These are phyloP conservation scores for Cheumatopsyche charites DNA, from an alignment of 1,140 invertebrate genomes.

Conservation along the genomic window DNA sequence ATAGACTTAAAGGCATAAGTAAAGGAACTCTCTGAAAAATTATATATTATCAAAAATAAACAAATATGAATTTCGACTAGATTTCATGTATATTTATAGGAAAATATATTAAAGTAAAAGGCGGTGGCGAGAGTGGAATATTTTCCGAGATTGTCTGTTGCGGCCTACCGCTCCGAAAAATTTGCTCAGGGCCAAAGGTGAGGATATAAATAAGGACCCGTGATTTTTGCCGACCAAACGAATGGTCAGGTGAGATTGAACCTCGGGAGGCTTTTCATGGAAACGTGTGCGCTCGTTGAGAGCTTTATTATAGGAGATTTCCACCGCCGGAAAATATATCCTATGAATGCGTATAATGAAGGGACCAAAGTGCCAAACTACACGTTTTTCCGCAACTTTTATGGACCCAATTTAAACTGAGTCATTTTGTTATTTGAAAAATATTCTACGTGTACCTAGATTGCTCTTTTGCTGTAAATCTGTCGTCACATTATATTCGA, in stretches of 20 bases:
- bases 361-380: too few relatives aligned
- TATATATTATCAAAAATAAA: not conserved
- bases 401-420: too few relatives aligned
- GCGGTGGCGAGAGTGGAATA: slow-evolving; percentile 11
- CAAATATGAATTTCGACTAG: not conserved
- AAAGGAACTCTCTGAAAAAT: too few relatives aligned
- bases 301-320: slow-evolving; percentile 12
- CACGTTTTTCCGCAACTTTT: too few relatives aligned
- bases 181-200: slow-evolving; percentile 1
- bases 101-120: slow-evolving; percentile 17
- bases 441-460: too few relatives aligned
- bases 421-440: too few relatives aligned
- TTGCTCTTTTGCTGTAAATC: too few relatives aligned
- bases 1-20: too few relatives aligned
- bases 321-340: not conserved
- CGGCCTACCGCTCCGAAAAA: slow-evolving; percentile 6
- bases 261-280: slow-evolving; percentile 9
- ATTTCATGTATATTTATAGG: slow-evolving; percentile 1
- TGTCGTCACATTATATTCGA: too few relatives aligned
- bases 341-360: too few relatives aligned
- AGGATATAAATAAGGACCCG: slow-evolving; percentile 27
- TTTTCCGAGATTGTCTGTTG: slow-evolving; percentile 27
- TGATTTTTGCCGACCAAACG: slow-evolving; percentile 29
- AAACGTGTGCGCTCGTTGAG: slow-evolving; percentile 5
- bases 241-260: slow-evolving; percentile 30